Base-by-base conservation (phyloP, 2,888 invertebrate species). In the Euzetes globulus region DNA sequence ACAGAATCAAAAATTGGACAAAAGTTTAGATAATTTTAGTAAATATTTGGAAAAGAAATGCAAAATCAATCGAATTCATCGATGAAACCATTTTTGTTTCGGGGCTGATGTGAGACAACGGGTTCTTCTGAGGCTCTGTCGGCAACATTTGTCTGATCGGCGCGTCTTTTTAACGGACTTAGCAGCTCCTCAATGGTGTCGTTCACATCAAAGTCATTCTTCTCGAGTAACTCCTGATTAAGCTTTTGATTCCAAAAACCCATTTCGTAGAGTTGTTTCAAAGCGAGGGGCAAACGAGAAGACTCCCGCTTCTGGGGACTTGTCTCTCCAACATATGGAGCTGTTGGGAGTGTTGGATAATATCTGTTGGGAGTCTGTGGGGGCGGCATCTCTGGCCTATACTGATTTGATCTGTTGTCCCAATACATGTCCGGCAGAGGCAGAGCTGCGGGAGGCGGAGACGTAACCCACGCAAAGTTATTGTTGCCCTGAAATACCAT, bases 251-350 rank as follows among this genome's bases (percentile, higher is more conserved):
- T 76, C 65, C 77, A 77, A 70, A 78, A 78, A 19, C 78, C 78
- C 77, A 78, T 77, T 71, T 78, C 77, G 27, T 71, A 58, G 1
- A 78, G 71, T 37, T 78, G 77, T n/a, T 68, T 71, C 75, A 78
- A 76, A 19, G 76, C 65, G 27, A 17, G 13, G n/a, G 45, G 15
- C 37, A 71, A 13, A 9, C 27, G 74, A 22, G 50, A 13, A n/a
- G 52, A 45, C 58, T 27, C 17, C 3, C 19, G 5, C 9, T 52
- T 52, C 1, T 25, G 13, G 58, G 50, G 15, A n/a, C n/a, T n/a
- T n/a, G n/a, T n/a, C n/a, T n/a, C n/a, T n/a, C n/a, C n/a, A n/a
- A n/a, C n/a, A n/a, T n/a, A n/a, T n/a, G n/a, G n/a, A n/a, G n/a
- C n/a, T n/a, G n/a, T n/a, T n/a, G n/a, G n/a, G n/a, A n/a, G n/a